phyloP scores from a whole-genome alignment of 2,113 vertebrate species.

The Gavialis gangeticus region DNA sequence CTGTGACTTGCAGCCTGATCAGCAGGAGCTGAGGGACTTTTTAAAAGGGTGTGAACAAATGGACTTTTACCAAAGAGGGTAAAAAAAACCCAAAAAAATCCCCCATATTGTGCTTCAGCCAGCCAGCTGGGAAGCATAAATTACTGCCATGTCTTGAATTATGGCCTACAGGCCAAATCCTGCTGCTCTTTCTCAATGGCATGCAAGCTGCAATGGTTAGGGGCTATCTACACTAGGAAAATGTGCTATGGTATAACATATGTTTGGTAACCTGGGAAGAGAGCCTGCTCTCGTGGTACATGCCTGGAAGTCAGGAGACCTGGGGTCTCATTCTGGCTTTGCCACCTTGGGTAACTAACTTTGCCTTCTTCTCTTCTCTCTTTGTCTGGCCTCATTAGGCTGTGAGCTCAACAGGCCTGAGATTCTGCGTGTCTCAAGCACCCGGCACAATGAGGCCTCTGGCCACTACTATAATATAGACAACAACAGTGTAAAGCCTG shows the following conservation, averaged over 20 bases:
- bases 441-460: not conserved
- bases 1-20: slow-evolving; percentile 24
- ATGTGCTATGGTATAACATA: not conserved
- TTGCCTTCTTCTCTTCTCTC: not conserved
- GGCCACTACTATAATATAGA: not conserved
- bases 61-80: not conserved
- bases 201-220: not conserved
- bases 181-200: not conserved
- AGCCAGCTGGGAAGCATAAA: not conserved
- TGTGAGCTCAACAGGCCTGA: not conserved
- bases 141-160: not conserved
- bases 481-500: not conserved
- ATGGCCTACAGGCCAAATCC: not conserved
- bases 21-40: not conserved
- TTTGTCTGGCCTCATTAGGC: not conserved
- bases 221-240: not conserved
- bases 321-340: not conserved
- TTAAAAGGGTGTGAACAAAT: not conserved
- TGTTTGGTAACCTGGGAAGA: not conserved
- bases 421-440: not conserved
- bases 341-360: not conserved
- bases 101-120: not conserved
- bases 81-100: not conserved
- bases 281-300: not conserved
- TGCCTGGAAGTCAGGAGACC: not conserved